These are phyloP conservation scores for Cherax quadricarinatus DNA, from an alignment of 1,140 invertebrate genomes.

Conservation along the genomic window DNA sequence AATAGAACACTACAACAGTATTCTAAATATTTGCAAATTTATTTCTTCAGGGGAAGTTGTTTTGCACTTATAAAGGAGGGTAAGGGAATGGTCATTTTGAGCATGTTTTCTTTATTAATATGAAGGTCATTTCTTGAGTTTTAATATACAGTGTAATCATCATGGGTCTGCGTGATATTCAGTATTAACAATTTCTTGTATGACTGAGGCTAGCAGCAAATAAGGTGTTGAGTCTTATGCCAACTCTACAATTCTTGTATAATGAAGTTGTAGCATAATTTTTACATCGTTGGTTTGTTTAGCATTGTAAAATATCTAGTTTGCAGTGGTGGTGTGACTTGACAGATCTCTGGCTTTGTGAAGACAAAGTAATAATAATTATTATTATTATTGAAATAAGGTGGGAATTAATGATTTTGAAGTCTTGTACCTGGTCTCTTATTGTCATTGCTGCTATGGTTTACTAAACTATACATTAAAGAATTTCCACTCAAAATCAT, in stretches of 20 bases:
- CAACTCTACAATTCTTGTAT: not conserved
- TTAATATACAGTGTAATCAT: too few species aligned
- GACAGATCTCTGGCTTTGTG: too few species aligned
- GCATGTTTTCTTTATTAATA: too few species aligned
- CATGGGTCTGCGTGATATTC: not conserved
- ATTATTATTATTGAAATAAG: not conserved
- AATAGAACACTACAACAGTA: too few species aligned
- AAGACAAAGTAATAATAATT: not conserved
- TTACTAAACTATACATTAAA: not conserved
- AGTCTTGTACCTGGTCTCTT: not conserved
- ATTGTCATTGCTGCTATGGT: not conserved
- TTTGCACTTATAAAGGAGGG: too few species aligned
- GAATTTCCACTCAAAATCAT: not conserved
- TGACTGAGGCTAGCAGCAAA: not conserved
- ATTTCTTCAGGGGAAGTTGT: too few species aligned
- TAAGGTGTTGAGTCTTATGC: not conserved
- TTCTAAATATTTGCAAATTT: too few species aligned
- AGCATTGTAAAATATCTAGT: not conserved
- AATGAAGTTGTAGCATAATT: not conserved
- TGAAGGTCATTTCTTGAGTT: too few species aligned
- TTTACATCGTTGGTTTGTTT: not conserved
- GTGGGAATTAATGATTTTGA: conserved; percentile 6
- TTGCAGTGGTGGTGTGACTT: not conserved
- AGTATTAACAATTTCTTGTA: not conserved
- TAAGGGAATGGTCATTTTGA: too few species aligned